phyloP scores from a whole-genome alignment of 1,140 invertebrate genomes.

The Meloidogyne exigua region DNA sequence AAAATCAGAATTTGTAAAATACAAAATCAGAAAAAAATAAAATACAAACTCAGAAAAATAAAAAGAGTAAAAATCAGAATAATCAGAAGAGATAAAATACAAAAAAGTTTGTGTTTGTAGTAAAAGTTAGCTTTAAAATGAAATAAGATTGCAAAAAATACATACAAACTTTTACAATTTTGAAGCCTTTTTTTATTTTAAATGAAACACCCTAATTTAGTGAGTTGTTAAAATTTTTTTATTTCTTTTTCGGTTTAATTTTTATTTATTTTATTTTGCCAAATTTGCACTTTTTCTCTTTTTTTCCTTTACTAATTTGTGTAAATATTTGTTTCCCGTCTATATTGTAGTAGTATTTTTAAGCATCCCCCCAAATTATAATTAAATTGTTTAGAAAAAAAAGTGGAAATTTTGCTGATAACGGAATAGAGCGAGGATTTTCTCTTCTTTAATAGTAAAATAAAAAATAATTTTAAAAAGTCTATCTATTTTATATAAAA shows the following conservation, averaged over 20 bases:
- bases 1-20: background rate
- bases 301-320: background rate
- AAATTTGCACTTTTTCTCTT: constrained; percentile 1
- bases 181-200: too few relatives aligned
- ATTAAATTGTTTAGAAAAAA: background rate
- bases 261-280: background rate
- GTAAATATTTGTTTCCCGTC: background rate
- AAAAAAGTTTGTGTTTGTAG: too few relatives aligned
- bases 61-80: too few relatives aligned
- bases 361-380: background rate
- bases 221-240: background rate
- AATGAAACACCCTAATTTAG: too few relatives aligned
- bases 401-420: background rate
- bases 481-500: too few relatives aligned
- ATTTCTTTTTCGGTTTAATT: too few relatives aligned
- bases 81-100: too few relatives aligned
- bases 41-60: background rate
- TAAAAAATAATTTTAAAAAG: too few relatives aligned
- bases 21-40: background rate
- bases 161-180: too few relatives aligned
- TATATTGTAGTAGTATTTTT: background rate
- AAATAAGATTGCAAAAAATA: too few relatives aligned
- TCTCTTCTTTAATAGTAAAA: too few relatives aligned
- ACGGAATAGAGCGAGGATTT: background rate
- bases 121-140: too few relatives aligned